phyloP scores from a whole-genome alignment of 2,888 invertebrate genomes.

The Latrodectus hesperus region DNA sequence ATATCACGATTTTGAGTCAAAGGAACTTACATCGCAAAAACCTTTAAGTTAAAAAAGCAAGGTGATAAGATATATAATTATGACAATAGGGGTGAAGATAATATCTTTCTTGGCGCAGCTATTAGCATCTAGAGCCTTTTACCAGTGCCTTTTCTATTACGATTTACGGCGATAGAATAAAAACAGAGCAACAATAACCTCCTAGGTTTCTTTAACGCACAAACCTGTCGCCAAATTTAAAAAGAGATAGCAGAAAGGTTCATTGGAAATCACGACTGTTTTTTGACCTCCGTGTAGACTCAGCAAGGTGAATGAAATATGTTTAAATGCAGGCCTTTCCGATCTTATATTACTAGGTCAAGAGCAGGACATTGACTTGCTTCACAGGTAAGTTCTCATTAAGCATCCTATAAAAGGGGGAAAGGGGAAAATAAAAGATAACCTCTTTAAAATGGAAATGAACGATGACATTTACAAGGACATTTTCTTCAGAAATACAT shows the following conservation, averaged over 20 bases:
- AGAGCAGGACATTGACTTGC: conserved; percentile 41
- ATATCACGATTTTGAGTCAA: too few relatives aligned
- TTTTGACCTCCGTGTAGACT: background rate
- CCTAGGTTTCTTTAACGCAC: background rate
- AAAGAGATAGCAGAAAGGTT: background rate
- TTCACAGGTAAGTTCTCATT: conserved; percentile 1
- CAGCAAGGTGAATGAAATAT: background rate
- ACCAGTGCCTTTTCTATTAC: too few relatives aligned
- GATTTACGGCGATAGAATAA: background rate
- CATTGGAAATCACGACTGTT: background rate
- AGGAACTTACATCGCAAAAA: too few relatives aligned
- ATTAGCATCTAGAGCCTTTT: too few relatives aligned
- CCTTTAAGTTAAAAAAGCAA: too few relatives aligned
- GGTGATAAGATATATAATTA: too few relatives aligned
- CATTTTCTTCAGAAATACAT: background rate
- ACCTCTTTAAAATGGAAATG: background rate
- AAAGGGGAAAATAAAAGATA: background rate
- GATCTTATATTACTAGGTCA: conserved; percentile 24
- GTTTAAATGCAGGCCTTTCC: background rate
- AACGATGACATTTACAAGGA: background rate
- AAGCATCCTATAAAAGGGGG: background rate
- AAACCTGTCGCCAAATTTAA: background rate
- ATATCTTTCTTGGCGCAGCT: too few relatives aligned
- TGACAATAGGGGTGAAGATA: too few relatives aligned
- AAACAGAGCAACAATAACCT: background rate